Evolutionary conservation across 2,888 invertebrate species (phyloP).

Genomic region (Luffia ferchaultella): DNA sequence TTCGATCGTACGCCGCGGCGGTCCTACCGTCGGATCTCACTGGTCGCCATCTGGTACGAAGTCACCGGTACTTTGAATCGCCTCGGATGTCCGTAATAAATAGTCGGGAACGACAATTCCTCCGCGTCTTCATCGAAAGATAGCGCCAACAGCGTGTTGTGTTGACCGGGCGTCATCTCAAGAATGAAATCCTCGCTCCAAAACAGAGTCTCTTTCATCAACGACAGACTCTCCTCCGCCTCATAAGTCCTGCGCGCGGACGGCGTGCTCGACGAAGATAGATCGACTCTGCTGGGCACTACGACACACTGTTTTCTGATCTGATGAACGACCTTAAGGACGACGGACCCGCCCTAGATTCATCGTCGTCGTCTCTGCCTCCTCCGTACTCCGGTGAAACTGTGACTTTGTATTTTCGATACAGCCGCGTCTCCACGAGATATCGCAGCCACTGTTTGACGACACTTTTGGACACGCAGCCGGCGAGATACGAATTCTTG

Average conservation of each 20-base stretch:
- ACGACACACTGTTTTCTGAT: background rate
- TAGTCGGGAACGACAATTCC: background rate
- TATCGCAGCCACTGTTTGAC: background rate
- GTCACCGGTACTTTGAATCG: background rate
- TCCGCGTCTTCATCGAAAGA: background rate
- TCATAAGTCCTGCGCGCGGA: no score
- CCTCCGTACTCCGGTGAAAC: no score
- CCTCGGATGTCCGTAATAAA: background rate
- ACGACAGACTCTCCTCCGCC: no score
- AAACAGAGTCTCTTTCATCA: no score
- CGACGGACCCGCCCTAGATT: background rate
- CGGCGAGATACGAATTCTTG: background rate
- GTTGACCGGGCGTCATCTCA: no score
- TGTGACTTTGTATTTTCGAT: background rate
- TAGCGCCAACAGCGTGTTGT: no score
- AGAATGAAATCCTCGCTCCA: no score
- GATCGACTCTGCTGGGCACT: no score
- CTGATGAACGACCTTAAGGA: background rate
- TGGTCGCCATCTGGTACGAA: background rate
- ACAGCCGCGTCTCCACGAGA: background rate
- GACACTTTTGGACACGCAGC: background rate
- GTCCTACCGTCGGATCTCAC: background rate
- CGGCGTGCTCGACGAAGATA: no score
- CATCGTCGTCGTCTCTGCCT: background rate
- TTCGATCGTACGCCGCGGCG: background rate